Evolutionary conservation across 2,113 vertebrate genomes (phyloP), one percentile per base, ranked within the genome.

Genomic region (Talpa occidentalis): DNA sequence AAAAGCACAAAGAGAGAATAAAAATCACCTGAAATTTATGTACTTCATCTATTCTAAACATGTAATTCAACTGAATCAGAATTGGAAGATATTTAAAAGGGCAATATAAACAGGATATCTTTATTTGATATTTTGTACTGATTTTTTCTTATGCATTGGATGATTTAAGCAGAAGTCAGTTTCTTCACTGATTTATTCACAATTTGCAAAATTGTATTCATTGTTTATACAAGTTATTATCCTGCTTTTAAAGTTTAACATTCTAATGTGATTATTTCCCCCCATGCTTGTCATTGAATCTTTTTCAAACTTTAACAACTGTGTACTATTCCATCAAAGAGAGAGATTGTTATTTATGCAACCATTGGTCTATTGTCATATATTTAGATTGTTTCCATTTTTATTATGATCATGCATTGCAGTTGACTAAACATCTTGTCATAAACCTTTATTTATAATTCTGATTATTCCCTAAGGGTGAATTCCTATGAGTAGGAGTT

Each of bases 381-480:
- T 69, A 73, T 95, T 83, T 88, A 79, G 28, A 54, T 81, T 81
- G 7, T 90, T 94, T 80, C 47, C 32, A 91, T 69, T 90, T 96
- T 84, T 84, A 47, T 72, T 84, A 83, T 76, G 52, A 62, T 82
- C 73, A 52, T 66, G 54, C 10, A 81, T 52, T n/a, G 19, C 30
- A 66, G 10, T 47, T 49, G 24, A 85, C 35, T 93, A 86, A 94
- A 59, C 26, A 83, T 93, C 69, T 73, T 84, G 21, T 88, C 62
- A 91, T 54, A 94, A 85, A 93, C 69, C 78, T 95, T 78, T 60
- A 90, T 74, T 90, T 70, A 78, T 52, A 47, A 78, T 88, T 90
- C 92, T 90, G 70, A 88, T 95, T 62, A 66, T 88, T 84, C 79
- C 35, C n/a, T 70, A 74, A 91, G 72, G 37, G 35, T 91, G 32